A percentile compares a stretch with the other conserved stretches of the same genome.
Evolutionary conservation across 2,888 invertebrate species (phyloP).

Genomic region (Rosalia funebris): DNA sequence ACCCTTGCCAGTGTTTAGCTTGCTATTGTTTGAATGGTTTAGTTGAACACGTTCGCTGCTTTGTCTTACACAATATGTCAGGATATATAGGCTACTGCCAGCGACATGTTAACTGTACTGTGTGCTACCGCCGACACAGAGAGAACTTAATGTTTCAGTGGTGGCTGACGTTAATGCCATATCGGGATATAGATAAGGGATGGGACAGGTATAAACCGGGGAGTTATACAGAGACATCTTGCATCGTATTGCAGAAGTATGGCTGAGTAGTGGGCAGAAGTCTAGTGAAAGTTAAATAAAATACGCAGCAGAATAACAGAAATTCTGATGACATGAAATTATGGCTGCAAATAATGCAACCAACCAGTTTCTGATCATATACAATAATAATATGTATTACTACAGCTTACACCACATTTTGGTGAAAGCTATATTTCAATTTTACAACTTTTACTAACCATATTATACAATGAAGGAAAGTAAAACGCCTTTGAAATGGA

Average conservation of each 20-base stretch:
- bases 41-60: conserved; percentile 45
- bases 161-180: conserved; percentile 20
- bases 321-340: background rate
- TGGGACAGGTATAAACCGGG: background rate
- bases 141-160: conserved; percentile 31
- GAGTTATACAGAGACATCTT: background rate
- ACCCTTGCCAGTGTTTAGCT: conserved; percentile 34
- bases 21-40: conserved; percentile 50
- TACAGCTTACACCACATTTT: no score
- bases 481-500: no score
- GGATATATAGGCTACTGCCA: conserved; percentile 56
- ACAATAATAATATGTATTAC: no score
- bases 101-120: conserved; percentile 58
- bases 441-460: no score
- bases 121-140: conserved; percentile 33
- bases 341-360: background rate
- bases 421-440: no score
- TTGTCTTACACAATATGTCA: conserved; percentile 55
- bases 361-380: no score
- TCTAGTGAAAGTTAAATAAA: no score
- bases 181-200: background rate
- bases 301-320: no score
- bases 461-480: no score
- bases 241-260: background rate
- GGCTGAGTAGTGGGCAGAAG: no score